Base-by-base conservation (phyloP, 2,888 invertebrate species). In the Alitta virens region DNA sequence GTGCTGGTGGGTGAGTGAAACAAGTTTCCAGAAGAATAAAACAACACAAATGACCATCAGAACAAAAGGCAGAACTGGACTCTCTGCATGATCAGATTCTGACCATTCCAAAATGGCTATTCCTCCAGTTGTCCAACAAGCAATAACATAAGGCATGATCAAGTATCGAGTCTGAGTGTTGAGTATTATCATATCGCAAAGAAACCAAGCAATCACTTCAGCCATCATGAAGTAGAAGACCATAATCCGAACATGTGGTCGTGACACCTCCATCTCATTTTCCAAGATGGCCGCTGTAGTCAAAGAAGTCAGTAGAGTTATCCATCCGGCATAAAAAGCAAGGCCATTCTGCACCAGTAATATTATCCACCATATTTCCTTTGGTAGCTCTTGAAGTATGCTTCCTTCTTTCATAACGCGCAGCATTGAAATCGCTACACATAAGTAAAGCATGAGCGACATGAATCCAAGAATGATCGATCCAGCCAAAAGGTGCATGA, bases 321-420 rank as follows among this genome's bases (percentile, higher is more conserved):
- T 67, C 78, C 78, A 78, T 0, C 74, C 71, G 5, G 33, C 33
- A 12, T 33, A 33, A 12, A 33, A 12, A 33, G 33, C 33, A 7
- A 33, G 33, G 5, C 74, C 76, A 58, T 78, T 78, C 18, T 75
- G 75, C 0, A 76, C 71, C 14, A 78, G 59, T 5, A 72, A 60
- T 40, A 76, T 60, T 9, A 71, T 68, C 26, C 74, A 55, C 78
- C 77, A 77, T 27, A 75, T 65, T 38, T 75, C 76, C 16, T 46
- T 56, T 5, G 59, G 24, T 9, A 40, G 16, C 9, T 26, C 42
- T 3, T 21, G 7, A 12, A 5, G 52, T 38, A 1, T 52, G 24
- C 1, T 1, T 3, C 2, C 3, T 52, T 14, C 38, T 62, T 18
- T 65, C 56, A 7, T 63, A 56, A 50, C 70, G 56, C n/a, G 76